These are phyloP conservation scores for Pelobates fuscus DNA, from an alignment of 2,113 vertebrate species.

Conservation along the genomic window DNA sequence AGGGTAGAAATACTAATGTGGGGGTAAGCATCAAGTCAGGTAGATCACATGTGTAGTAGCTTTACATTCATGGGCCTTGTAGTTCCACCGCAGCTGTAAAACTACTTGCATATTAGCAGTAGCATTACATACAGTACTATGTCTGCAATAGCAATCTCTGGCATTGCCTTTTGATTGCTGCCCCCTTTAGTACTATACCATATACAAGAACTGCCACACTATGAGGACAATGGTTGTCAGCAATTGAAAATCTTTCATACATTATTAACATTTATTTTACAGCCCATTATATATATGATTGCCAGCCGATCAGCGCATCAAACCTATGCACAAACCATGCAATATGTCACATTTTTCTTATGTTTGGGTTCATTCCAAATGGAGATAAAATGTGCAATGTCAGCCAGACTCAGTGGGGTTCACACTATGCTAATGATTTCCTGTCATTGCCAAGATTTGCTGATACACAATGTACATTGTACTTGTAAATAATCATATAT, in stretches of 20 bases:
- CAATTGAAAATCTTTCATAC: background rate
- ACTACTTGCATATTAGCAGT: too few species aligned
- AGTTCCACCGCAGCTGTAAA: too few species aligned
- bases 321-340: background rate
- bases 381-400: background rate
- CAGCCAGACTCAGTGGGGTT: background rate
- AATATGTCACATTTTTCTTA: background rate
- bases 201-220: background rate
- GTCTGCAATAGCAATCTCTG: too few species aligned
- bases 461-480: background rate
- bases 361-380: background rate
- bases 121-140: too few species aligned
- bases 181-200: too few species aligned
- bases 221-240: background rate
- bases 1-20: too few species aligned
- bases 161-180: too few species aligned
- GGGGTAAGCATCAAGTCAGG: too few species aligned
- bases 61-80: too few species aligned
- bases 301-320: background rate
- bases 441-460: background rate
- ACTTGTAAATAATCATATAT: background rate
- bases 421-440: background rate
- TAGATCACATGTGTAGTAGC: too few species aligned
- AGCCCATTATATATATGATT: too few species aligned
- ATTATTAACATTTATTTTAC: constrained; percentile 2